phyloP scores from a whole-genome alignment of 1,140 invertebrate species.

The Drosophila biarmipes region DNA sequence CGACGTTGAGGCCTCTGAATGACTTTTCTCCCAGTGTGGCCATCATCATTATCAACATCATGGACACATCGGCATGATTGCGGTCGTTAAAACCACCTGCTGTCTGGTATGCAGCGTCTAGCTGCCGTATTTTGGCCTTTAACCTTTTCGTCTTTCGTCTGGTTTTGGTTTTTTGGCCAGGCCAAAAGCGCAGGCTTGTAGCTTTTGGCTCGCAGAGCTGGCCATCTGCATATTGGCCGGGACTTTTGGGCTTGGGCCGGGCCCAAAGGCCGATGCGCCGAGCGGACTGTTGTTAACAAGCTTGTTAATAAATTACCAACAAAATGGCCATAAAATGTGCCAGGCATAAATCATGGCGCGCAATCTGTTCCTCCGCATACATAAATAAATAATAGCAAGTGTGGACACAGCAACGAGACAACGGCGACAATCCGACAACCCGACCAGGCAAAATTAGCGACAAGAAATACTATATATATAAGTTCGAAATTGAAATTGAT shows the following conservation, averaged over 20 bases:
- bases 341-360: constrained; percentile 76
- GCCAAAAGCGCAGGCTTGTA: constrained; percentile 54
- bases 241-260: constrained; percentile 18
- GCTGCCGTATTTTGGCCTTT: constrained; percentile 73
- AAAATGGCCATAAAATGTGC: constrained; percentile 83
- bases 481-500: constrained; percentile 74
- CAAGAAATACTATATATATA: constrained; percentile 55
- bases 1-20: not conserved
- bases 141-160: constrained; percentile 58
- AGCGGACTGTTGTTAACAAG: constrained; percentile 78
- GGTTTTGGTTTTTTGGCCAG: constrained; percentile 19
- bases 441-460: constrained; percentile 56
- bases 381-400: constrained; percentile 82
- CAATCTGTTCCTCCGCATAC: constrained; percentile 59
- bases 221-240: constrained; percentile 61
- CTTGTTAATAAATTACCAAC: constrained; percentile 83
- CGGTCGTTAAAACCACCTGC: constrained; percentile 73
- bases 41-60: constrained; percentile 48
- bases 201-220: constrained; percentile 26
- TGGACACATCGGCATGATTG: constrained; percentile 46
- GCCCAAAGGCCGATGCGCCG: constrained; percentile 47
- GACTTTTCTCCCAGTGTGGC: constrained; percentile 19
- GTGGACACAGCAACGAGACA: constrained; percentile 63
- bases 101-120: constrained; percentile 51
- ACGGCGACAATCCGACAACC: constrained; percentile 49